phyloP scores from a whole-genome alignment of 2,888 invertebrate species.

The Spodoptera picta region DNA sequence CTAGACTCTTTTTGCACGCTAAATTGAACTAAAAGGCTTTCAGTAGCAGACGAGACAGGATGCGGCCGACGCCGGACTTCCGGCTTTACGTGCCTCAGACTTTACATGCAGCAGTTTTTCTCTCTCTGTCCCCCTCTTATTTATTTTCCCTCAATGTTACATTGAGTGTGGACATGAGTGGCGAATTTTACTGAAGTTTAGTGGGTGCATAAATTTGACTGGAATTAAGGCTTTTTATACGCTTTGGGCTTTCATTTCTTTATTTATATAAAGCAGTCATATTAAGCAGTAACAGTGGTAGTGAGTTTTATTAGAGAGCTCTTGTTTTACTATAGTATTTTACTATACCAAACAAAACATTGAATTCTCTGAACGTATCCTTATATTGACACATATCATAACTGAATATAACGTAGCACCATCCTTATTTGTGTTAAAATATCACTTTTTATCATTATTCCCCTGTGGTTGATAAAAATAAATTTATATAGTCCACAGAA shows the following conservation, averaged over 20 bases:
- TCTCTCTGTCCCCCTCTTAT: constrained; percentile 61
- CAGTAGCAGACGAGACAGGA: constrained; percentile 78
- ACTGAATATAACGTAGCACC: too few relatives aligned
- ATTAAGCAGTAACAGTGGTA: too few relatives aligned
- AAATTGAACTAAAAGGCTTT: constrained; percentile 87
- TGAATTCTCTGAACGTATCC: too few relatives aligned
- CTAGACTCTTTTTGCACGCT: constrained; percentile 81
- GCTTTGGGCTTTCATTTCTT: neutral
- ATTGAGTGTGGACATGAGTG: constrained; percentile 54
- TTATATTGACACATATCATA: too few relatives aligned
- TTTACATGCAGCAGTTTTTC: constrained; percentile 74
- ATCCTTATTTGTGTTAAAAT: too few relatives aligned
- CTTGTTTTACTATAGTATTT: too few relatives aligned
- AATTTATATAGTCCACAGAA: too few relatives aligned
- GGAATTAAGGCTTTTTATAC: neutral
- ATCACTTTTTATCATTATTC: too few relatives aligned
- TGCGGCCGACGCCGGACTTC: constrained; percentile 79
- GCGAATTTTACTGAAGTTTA: constrained; percentile 32
- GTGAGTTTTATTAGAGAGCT: too few relatives aligned
- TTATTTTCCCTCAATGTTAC: constrained; percentile 62
- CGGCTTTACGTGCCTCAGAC: constrained; percentile 74
- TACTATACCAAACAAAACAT: too few relatives aligned
- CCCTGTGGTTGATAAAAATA: too few relatives aligned
- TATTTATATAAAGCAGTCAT: too few relatives aligned
- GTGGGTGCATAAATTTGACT: constrained; percentile 14